A percentile compares a stretch with the other conserved stretches of the same genome.
These are phyloP conservation scores for Cosmia pyralina DNA, from an alignment of 2,888 invertebrate species.

Conservation along the genomic window DNA sequence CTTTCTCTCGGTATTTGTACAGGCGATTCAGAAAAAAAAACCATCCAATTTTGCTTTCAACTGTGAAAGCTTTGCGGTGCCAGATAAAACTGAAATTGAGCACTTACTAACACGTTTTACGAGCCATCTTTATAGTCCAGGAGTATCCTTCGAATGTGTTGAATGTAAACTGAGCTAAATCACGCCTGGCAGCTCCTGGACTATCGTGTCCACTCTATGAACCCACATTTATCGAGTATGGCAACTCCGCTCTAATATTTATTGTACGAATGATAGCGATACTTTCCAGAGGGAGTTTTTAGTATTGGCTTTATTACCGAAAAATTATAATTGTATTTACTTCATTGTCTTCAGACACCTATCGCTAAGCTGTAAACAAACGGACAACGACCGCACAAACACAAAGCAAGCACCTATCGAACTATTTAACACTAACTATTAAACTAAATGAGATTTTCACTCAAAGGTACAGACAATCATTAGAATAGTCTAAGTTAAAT, in stretches of 20 bases:
- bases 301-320: not conserved
- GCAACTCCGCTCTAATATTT: not conserved
- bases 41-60: not conserved
- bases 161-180: not conserved
- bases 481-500: conserved; percentile 38
- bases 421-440: conserved; percentile 9
- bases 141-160: not conserved
- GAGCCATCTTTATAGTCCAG: conserved; percentile 4
- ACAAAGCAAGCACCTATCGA: conserved; percentile 2
- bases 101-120: conserved; percentile 4
- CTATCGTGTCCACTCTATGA: not conserved
- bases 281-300: not conserved
- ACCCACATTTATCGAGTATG: too few relatives aligned
- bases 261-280: not conserved
- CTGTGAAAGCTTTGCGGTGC: not conserved
- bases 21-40: not conserved
- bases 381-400: not conserved
- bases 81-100: not conserved
- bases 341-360: not conserved
- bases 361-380: not conserved
- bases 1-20: too few relatives aligned
- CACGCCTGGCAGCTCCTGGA: not conserved
- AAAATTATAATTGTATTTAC: not conserved
- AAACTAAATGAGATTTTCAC: conserved; percentile 10
- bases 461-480: conserved; percentile 17